Evolutionary conservation across 2,113 vertebrate species (phyloP).

Genomic region (Tragulus kanchil): DNA sequence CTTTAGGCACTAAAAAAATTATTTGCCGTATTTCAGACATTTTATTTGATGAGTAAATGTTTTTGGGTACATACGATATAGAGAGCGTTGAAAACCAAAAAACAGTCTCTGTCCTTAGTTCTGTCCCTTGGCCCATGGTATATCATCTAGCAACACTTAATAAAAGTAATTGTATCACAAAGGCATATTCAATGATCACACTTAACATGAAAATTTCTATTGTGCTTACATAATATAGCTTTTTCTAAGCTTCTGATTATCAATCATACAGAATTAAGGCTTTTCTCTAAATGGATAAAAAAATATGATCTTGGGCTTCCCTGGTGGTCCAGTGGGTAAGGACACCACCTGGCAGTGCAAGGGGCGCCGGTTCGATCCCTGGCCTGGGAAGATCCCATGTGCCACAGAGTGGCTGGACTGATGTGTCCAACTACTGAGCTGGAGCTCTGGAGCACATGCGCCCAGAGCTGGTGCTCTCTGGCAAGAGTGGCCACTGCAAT

Average conservation of each 20-base stretch:
- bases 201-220: not conserved
- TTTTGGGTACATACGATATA: not conserved
- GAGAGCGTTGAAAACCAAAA: not conserved
- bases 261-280: not conserved
- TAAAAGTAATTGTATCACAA: not conserved
- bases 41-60: not conserved
- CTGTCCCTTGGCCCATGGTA: not conserved
- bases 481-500: no score
- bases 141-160: slow-evolving; percentile 27
- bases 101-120: not conserved
- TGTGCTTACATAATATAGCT: not conserved
- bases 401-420: no score
- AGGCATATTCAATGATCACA: not conserved
- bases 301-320: not conserved
- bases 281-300: slow-evolving; percentile 23
- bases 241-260: slow-evolving; percentile 15
- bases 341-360: no score
- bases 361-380: no score
- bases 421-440: no score
- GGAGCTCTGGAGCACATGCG: no score
- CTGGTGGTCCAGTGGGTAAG: no score
- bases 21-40: not conserved
- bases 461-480: no score
- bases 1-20: not conserved
- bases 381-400: no score